Evolutionary conservation across 2,888 invertebrate genomes (phyloP).

Genomic region (Steinernema carpocapsae): DNA sequence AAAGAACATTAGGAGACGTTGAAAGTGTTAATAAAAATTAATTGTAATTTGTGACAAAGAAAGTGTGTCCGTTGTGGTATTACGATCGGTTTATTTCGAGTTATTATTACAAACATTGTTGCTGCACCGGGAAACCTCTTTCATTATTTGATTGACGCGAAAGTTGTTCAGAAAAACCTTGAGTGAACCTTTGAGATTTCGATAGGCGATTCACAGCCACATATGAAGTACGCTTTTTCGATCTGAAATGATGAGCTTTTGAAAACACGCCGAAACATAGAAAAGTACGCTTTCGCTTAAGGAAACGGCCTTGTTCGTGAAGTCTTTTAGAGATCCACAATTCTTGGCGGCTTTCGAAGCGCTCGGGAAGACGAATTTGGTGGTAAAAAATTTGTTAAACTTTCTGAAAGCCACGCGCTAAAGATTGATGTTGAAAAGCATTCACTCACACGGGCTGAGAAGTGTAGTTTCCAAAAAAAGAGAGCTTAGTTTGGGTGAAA

Average conservation of each 20-base stretch:
- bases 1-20: too few species aligned
- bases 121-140: too few species aligned
- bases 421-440: neutral
- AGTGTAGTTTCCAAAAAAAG: neutral
- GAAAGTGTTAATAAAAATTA: too few species aligned
- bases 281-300: neutral
- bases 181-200: neutral
- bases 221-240: constrained; percentile 9
- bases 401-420: neutral
- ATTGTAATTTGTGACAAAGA: too few species aligned
- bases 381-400: constrained; percentile 9
- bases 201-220: neutral
- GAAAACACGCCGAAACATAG: neutral
- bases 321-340: neutral
- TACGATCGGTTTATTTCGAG: too few species aligned
- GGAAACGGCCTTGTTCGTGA: constrained; percentile 12
- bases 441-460: neutral
- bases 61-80: too few species aligned
- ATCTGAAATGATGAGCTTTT: neutral
- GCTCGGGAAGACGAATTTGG: neutral
- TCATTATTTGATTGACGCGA: too few species aligned
- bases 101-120: too few species aligned
- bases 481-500: neutral
- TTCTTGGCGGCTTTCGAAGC: neutral
- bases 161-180: neutral